These are phyloP conservation scores for Leptura quadrifasciata DNA, from an alignment of 2,888 invertebrate genomes.

Conservation along the genomic window DNA sequence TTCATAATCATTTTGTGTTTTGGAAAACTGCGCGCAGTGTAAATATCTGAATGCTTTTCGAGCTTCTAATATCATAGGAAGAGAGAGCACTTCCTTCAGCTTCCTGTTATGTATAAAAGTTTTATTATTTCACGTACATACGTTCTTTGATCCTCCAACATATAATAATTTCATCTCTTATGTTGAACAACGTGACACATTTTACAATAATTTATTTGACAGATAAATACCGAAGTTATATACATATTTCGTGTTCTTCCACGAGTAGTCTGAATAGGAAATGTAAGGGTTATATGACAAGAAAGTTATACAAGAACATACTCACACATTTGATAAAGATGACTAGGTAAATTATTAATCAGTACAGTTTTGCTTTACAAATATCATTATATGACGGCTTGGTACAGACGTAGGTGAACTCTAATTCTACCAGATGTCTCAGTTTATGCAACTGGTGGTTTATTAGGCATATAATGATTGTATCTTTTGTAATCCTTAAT, in stretches of 20 bases:
- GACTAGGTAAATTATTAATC: background rate
- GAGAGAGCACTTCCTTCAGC: background rate
- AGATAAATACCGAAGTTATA: background rate
- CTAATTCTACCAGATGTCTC: no score
- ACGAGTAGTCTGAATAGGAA: background rate
- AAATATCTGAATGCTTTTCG: background rate
- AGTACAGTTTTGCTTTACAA: background rate
- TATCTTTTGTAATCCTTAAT: no score
- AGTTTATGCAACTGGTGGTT: no score
- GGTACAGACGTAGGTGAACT: no score
- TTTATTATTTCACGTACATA: background rate
- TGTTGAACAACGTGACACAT: background rate
- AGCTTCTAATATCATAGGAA: background rate
- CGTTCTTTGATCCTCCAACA: constrained; percentile 3
- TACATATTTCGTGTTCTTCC: background rate
- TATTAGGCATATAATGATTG: no score
- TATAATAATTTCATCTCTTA: background rate
- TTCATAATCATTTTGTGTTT: background rate
- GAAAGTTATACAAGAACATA: background rate
- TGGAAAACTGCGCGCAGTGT: background rate
- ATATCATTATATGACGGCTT: no score
- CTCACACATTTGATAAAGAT: background rate
- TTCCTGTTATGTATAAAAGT: background rate
- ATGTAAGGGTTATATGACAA: background rate
- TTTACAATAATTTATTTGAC: constrained; percentile 17